phyloP scores from a whole-genome alignment of 1,140 invertebrate genomes.

The Medauroidea extradentata region DNA sequence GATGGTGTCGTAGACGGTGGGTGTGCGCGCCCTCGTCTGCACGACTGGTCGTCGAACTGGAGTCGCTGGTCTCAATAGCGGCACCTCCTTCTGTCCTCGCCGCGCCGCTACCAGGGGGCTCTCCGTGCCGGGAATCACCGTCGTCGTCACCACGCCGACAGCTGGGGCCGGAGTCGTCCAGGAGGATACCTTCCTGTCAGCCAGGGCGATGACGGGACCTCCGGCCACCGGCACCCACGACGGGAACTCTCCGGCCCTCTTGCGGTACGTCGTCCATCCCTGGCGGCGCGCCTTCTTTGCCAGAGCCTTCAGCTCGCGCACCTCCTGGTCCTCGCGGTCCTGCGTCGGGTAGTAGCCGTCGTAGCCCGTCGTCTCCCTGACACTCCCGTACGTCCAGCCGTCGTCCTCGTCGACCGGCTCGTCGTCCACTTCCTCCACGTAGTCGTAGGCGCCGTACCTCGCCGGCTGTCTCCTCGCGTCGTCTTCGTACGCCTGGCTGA shows the following conservation, averaged over 20 bases:
- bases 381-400: constrained; percentile 30
- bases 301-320: constrained; percentile 53
- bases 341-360: constrained; percentile 28
- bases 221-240: constrained; percentile 2
- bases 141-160: constrained; percentile 17
- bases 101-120: constrained; percentile 22
- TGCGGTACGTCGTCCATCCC: background rate
- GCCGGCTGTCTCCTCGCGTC: constrained; percentile 39
- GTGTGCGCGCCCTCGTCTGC: constrained; percentile 22
- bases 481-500: constrained; percentile 57
- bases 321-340: constrained; percentile 52
- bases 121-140: constrained; percentile 18
- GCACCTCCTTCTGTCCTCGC: constrained; percentile 55
- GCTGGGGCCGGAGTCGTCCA: constrained; percentile 20
- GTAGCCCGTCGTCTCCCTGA: constrained; percentile 13
- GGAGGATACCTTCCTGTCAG: constrained; percentile 24
- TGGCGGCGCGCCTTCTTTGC: constrained; percentile 31
- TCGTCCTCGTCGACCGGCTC: constrained; percentile 48
- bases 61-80: constrained; percentile 52
- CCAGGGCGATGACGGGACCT: no score
- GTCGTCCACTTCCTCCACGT: constrained; percentile 4
- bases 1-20: constrained; percentile 52
- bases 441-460: constrained; percentile 25
- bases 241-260: constrained; percentile 10
- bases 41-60: constrained; percentile 45